Base-by-base conservation (phyloP, 2,888 invertebrate species). In the Rhingia rostrata region DNA sequence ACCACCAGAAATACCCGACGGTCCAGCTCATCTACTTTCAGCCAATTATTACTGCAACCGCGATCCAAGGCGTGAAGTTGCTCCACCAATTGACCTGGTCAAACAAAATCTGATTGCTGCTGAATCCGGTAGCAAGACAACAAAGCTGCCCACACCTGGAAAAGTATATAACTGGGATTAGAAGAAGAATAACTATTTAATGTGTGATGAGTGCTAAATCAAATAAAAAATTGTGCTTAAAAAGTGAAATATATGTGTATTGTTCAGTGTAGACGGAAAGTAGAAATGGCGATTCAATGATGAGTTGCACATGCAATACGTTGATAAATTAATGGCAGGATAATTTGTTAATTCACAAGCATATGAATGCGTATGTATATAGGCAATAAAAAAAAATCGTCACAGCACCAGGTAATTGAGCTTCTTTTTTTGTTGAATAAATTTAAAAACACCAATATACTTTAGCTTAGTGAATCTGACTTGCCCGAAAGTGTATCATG, bases 31-130 rank as follows among this genome's bases (percentile, higher is more conserved):
- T 91, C 94, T 93, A 90, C 92, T 96, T 80, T 94, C 95, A 10
- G 94, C 93, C 56, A 97, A 98, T 91, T 97, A 97, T 90, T 98
- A 99, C 89, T 95, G 93, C 89, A 91, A 93, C 0, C 93, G 98
- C 74, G 98, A 99, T 92, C 97, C 93, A 0, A 94, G 98, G 61
- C 93, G 97, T 72, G 95, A 96, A 72, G 95, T 96, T 0, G 80
- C 82, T 32, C 91, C 91, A 5, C 92, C 92, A 61, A 88, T 90
- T 53, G 90, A 91, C 77, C 86, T 88, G 78, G 88, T 87, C 7
- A 87, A 88, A 67, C 87, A 89, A 63, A 87, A 87, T 41, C 81
- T 88, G n/a, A 73, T 88, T 47, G 80, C 91, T 89, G 92, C 72
- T 88, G 90, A 77, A 89, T 82, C 87, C 14, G 73, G 35, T 22